These are phyloP conservation scores for Chionomys nivalis DNA, from an alignment of 2,113 vertebrate species.

Conservation along the genomic window DNA sequence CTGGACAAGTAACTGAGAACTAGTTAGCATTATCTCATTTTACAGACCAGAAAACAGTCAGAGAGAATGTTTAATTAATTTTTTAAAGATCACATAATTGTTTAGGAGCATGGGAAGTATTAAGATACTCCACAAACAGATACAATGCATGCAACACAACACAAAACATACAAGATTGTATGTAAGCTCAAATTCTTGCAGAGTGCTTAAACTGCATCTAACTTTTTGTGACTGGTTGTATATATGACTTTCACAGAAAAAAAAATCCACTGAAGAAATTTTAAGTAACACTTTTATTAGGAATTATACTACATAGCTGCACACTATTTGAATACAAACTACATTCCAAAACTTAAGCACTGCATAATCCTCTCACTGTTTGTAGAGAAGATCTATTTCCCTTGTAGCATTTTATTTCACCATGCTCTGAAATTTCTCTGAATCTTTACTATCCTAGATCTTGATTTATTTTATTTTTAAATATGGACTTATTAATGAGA, in stretches of 20 bases:
- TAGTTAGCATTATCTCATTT: not conserved
- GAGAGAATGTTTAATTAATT: not conserved
- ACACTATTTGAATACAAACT: not conserved
- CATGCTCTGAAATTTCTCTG: constrained; percentile 34
- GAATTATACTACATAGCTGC: not conserved
- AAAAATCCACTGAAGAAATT: not conserved
- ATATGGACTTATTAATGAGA: constrained; percentile 64
- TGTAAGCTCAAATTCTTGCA: not conserved
- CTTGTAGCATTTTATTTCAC: constrained; percentile 34
- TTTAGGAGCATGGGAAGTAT: not conserved
- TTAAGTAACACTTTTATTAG: constrained; percentile 22
- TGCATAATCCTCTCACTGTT: not conserved
- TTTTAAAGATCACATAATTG: not conserved
- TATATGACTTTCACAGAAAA: not conserved
- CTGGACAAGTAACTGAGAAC: not conserved
- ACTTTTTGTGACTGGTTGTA: not conserved
- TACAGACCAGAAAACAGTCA: not conserved
- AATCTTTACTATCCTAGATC: constrained; percentile 23
- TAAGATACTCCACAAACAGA: not conserved
- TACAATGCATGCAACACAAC: too few species aligned
- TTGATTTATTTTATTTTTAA: constrained; percentile 74
- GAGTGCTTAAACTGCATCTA: not conserved
- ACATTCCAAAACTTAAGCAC: not conserved
- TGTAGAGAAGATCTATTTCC: not conserved
- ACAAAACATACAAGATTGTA: not conserved